Evolutionary conservation across 2,888 invertebrate species (phyloP).

Genomic region (Drosophila eohydei): DNA sequence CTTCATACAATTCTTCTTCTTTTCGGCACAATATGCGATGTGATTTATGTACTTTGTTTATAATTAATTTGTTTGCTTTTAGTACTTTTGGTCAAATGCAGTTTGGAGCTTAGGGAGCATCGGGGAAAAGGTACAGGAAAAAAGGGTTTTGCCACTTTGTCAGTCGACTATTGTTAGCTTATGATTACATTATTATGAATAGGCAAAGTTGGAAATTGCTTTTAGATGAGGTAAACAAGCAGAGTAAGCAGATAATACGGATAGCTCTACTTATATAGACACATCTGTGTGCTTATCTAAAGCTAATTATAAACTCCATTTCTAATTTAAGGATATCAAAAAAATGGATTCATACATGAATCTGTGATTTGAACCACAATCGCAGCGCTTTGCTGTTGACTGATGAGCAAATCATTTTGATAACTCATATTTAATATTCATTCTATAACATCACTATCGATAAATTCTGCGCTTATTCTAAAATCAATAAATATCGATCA

Average conservation of each 20-base stretch:
- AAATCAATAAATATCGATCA: too few species aligned
- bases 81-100: conserved; percentile 3
- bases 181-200: conserved; percentile 5
- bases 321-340: not conserved
- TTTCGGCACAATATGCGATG: conserved; percentile 28
- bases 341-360: too few species aligned
- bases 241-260: not conserved
- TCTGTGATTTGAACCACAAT: too few species aligned
- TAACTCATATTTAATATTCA: too few species aligned
- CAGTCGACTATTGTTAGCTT: conserved; percentile 6
- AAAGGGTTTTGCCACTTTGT: conserved; percentile 6
- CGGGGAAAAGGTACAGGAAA: not conserved
- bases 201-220: not conserved
- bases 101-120: not conserved
- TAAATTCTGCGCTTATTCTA: too few species aligned
- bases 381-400: too few species aligned
- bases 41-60: conserved; percentile 53
- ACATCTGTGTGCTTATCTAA: too few species aligned
- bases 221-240: not conserved
- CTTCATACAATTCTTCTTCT: not conserved
- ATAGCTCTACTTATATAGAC: not conserved
- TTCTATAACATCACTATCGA: too few species aligned
- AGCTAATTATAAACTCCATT: not conserved
- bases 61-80: conserved; percentile 56
- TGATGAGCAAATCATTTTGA: too few species aligned